Evolutionary conservation across 64 coral and sea anemone species (phyloP).

Genomic region (Exaiptasia diaphana): DNA sequence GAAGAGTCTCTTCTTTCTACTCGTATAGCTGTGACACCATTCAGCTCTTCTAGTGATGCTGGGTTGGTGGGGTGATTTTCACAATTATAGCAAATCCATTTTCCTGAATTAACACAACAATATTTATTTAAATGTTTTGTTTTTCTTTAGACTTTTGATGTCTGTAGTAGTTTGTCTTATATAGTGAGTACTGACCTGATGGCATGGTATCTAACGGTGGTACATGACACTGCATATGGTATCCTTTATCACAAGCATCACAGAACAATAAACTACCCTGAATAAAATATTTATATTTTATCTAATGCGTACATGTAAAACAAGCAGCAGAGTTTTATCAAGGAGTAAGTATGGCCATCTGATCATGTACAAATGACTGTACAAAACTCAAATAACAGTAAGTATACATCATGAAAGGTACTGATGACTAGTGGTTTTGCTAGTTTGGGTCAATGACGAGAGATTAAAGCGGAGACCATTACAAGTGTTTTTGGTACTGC

Average conservation of each 20-base stretch:
- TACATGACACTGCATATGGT: constrained; percentile 98
- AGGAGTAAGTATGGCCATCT: too few relatives aligned
- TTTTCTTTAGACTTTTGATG: too few relatives aligned
- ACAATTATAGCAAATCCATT: constrained; percentile 96
- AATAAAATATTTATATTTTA: neutral
- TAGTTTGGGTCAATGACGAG: too few relatives aligned
- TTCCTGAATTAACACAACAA: too few relatives aligned
- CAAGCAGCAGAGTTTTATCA: neutral
- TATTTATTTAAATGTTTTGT: neutral
- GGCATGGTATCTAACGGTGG: constrained; percentile 87
- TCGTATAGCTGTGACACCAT: constrained; percentile 28
- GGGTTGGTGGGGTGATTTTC: constrained; percentile 89
- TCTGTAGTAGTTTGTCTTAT: too few relatives aligned
- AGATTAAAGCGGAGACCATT: too few relatives aligned
- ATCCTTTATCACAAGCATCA: constrained; percentile 99
- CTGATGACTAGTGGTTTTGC: too few relatives aligned
- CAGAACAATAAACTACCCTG: constrained; percentile 96
- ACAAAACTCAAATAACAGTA: too few relatives aligned
- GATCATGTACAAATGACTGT: too few relatives aligned
- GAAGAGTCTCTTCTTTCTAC: constrained; percentile 30
- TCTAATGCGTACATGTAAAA: neutral
- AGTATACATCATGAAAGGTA: too few relatives aligned
- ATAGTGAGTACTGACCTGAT: constrained; percentile 59
- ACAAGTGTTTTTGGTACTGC: too few relatives aligned
- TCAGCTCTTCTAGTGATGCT: constrained; percentile 58